phyloP scores from a whole-genome alignment of 2,113 vertebrate genomes.

The Nestor notabilis region DNA sequence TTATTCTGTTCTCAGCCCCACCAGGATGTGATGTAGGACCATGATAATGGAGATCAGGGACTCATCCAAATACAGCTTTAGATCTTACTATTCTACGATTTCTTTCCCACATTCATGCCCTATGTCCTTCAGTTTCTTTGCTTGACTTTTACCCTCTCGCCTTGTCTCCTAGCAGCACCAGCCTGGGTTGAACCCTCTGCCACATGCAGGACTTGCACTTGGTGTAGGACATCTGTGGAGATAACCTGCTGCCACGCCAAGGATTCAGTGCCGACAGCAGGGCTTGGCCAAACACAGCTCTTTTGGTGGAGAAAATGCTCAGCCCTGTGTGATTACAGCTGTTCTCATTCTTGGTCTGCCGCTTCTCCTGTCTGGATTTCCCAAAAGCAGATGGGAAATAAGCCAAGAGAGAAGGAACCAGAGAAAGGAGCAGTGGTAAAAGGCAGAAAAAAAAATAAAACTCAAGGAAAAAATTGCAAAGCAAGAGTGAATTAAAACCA shows the following conservation, averaged over 20 bases:
- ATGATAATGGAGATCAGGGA: background rate
- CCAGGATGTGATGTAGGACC: background rate
- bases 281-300: background rate
- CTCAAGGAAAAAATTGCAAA: background rate
- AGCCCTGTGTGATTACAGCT: background rate
- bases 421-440: background rate
- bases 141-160: background rate
- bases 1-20: background rate
- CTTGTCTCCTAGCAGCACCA: background rate
- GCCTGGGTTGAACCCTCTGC: background rate
- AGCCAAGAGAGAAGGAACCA: background rate
- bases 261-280: background rate
- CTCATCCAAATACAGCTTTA: background rate
- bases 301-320: background rate
- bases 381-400: conserved; percentile 17
- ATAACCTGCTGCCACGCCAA: background rate
- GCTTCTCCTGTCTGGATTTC: background rate
- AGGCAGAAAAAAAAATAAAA: background rate
- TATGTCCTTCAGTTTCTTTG: background rate
- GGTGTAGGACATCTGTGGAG: background rate
- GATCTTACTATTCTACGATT: background rate
- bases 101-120: background rate
- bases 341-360: background rate
- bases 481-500: background rate
- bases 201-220: background rate